These are phyloP conservation scores for Anthoscopus minutus DNA, from an alignment of 2,113 vertebrate species.

Conservation along the genomic window DNA sequence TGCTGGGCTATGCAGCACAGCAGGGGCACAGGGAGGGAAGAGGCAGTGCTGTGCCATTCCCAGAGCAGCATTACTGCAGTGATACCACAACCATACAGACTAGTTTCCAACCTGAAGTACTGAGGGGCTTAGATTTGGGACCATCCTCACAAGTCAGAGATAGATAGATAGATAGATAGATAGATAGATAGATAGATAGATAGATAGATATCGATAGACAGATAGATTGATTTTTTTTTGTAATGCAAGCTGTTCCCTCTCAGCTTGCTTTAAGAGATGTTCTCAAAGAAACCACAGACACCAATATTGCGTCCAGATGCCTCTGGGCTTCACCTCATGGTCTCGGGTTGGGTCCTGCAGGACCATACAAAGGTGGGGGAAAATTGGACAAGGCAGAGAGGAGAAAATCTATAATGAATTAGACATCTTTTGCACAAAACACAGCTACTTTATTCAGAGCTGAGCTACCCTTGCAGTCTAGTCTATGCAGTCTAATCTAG, in stretches of 20 bases:
- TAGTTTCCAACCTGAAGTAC: neutral
- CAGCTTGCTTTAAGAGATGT: neutral
- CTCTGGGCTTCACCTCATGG: neutral
- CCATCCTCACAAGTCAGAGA: neutral
- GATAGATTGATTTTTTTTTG: too few relatives aligned
- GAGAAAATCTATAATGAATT: neutral
- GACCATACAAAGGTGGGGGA: fast-evolving
- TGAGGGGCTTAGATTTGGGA: neutral
- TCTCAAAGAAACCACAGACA: neutral
- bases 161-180: too few relatives aligned
- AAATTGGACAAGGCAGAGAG: neutral
- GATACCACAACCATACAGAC: too few relatives aligned
- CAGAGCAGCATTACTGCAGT: neutral
- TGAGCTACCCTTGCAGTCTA: neutral
- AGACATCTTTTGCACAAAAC: neutral
- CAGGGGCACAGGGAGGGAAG: neutral
- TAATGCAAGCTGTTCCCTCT: neutral
- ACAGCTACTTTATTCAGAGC: neutral
- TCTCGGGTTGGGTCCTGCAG: neutral
- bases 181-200: too few relatives aligned
- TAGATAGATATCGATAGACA: too few relatives aligned
- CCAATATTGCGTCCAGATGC: neutral
- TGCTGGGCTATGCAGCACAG: fast-evolving
- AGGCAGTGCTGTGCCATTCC: fast-evolving
- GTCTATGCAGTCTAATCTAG: neutral